phyloP scores from a whole-genome alignment of 2,797 vertebrate species.

The Buceros bicornis region DNA sequence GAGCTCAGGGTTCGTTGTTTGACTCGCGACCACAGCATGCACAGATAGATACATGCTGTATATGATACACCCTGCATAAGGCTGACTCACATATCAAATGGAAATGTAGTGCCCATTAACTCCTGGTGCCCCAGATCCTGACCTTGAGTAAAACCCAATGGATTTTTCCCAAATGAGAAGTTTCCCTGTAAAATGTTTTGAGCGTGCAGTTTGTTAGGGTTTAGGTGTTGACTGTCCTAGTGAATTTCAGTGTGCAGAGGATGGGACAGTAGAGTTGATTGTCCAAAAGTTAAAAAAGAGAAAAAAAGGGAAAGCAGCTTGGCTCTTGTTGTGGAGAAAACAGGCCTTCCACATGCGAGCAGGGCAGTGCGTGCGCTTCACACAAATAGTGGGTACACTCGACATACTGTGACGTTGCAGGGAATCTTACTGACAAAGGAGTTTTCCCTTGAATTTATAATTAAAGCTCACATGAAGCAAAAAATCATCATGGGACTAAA shows the following conservation, averaged over 20 bases:
- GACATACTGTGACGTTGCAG: neutral
- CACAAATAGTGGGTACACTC: neutral
- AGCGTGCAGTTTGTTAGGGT: neutral
- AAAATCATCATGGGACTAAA: neutral
- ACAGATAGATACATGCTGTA: fast-evolving
- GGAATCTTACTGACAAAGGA: neutral
- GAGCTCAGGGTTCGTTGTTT: neutral
- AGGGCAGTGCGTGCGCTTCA: neutral
- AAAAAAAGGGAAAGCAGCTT: neutral
- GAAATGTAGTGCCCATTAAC: neutral
- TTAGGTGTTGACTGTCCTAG: neutral
- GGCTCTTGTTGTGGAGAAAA: neutral
- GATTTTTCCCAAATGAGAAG: neutral
- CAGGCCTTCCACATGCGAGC: neutral
- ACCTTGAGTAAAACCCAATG: neutral
- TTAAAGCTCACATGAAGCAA: neutral
- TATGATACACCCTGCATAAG: neutral
- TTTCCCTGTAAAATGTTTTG: neutral
- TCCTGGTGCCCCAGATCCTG: neutral
- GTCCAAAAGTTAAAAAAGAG: neutral
- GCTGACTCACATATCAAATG: neutral
- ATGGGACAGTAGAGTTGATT: neutral
- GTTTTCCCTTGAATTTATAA: neutral
- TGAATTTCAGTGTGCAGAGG: neutral
- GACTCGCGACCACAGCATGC: fast-evolving